Base-by-base conservation (phyloP, 2,888 invertebrate genomes). In the Eristalis tenax region DNA sequence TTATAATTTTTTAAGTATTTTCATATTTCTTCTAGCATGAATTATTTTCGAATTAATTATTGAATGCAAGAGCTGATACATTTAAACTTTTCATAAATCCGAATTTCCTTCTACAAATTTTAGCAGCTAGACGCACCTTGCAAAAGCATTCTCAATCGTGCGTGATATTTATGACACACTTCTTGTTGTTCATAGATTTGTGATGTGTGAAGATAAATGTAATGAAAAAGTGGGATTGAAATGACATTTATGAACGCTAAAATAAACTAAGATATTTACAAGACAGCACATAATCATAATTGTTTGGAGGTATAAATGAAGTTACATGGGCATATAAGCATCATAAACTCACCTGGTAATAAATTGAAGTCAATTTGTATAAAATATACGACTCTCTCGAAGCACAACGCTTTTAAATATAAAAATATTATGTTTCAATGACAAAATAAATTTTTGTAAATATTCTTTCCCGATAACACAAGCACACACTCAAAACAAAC, bases 91-190 rank as follows among this genome's bases (percentile, higher is more conserved):
- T n/a, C n/a, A n/a, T n/a, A 26, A 26, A 26, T 26, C 5, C 8
- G 5, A 8, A 32, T 32, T 32, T n/a, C 43, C 4, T 43, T 43
- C 15, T n/a, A 43, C 15, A 43, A 15, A 43, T n/a, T n/a, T 2
- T n/a, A n/a, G 13, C 15, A 43, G 18, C 6, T 50, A 50, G n/a
- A 18, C 8, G n/a, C 50, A n/a, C 43, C 1, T 1, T 50, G 10
- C 50, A 18, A 50, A 50, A 64, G 70, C 75, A 65, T 73, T 73
- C 23, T 61, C 65, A 77, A 43, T 63, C 56, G 81, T 82, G 69
- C 70, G 69, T 64, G 57, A 81, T 69, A 81, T 64, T 59, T 76
- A 71, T 65, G 81, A 77, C 85, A 85, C 73, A 77, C 85, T 77
- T 81, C 77, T 77, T 63, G 50, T 81, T 83, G 61, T 76, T 43